These are phyloP conservation scores for Megaceryle alcyon DNA, from an alignment of 2,797 vertebrate genomes.

Conservation along the genomic window DNA sequence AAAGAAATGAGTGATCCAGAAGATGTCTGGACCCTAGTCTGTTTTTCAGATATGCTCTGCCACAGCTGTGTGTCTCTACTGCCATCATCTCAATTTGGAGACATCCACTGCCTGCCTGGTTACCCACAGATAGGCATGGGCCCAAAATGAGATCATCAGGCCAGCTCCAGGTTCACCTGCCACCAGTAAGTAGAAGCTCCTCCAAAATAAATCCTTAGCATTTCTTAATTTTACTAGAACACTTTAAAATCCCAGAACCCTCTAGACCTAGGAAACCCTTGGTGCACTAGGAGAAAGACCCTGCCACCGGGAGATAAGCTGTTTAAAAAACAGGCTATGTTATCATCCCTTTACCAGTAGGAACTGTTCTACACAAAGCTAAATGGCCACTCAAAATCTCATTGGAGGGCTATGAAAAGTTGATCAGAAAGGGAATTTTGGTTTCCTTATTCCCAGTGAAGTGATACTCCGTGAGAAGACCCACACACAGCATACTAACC, in stretches of 20 bases:
- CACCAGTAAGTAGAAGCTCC: background rate
- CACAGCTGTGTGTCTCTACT: too few relatives aligned
- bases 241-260: background rate
- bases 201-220: background rate
- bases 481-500: background rate
- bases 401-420: background rate
- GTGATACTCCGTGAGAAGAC: background rate
- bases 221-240: background rate
- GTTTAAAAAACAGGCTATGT: background rate
- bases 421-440: rapidly evolving
- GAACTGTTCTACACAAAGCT: background rate
- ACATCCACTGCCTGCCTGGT: background rate
- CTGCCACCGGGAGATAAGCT: background rate
- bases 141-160: background rate
- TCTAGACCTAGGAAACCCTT: background rate
- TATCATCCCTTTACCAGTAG: background rate
- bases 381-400: background rate
- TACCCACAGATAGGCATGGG: background rate
- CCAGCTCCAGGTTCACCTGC: background rate
- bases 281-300: background rate
- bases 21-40: background rate
- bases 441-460: background rate
- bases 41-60: background rate
- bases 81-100: background rate
- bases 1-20: background rate